Evolutionary conservation across 1,140 invertebrate species (phyloP), one percentile per base, ranked within the genome.

Genomic region (Dufourea novaeangliae): DNA sequence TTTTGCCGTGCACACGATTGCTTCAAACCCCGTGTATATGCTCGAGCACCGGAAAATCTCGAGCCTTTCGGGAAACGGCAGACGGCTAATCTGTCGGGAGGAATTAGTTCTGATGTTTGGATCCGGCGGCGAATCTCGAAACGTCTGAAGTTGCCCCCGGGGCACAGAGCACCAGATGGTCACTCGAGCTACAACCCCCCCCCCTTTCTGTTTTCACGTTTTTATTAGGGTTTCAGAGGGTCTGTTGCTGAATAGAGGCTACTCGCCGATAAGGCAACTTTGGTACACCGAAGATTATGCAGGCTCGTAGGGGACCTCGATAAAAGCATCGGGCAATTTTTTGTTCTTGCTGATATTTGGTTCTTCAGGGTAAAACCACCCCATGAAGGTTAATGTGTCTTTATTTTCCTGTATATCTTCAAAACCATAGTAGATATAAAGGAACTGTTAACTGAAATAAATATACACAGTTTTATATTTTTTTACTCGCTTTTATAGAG

Each of bases 71-170:
- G 39, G 41, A 76, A 61, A 59, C 44, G 46, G 8, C 70, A 64
- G 70, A 22, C 71, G 66, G 66, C 73, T 76, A 59, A 76, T 76
- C 73, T n/a, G 73, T 50, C 66, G 66, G 14, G 2, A 56, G 73
- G 57, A 76, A 76, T 76, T 69, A 59, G 50, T 25, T 66, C 34
- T 56, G 72, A 74, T 63, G 62, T 56, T 67, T 57, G 3, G 73
- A 76, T 59, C n/a, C 73, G 73, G 39, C 32, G 37, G 39, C n/a
- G n/a, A n/a, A n/a, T 72, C 20, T 34, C 34, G 27, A 54, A 34
- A 29, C 41, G 56, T 37, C 41, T 29, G 8, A 56, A 56, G 20
- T 32, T 44, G 1, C 7, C 22, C 39, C 22, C 8, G 22, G 20
- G n/a, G 27, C 14, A n/a, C 54, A 4, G 27, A 17, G 0, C 25